phyloP scores from a whole-genome alignment of 2,797 vertebrate genomes.

The Decapterus maruadsi region DNA sequence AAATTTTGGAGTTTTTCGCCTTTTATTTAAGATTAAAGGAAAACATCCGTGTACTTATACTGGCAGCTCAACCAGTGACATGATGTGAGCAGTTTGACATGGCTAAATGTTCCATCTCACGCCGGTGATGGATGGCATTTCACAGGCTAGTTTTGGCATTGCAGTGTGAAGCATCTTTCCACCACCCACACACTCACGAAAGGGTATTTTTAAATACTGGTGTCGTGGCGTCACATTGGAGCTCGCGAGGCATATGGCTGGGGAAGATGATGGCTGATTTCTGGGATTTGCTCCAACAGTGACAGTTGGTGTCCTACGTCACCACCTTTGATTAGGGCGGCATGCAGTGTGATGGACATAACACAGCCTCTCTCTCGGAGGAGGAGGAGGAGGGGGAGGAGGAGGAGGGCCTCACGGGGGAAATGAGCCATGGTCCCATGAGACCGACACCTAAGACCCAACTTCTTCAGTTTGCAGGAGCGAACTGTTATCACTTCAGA shows the following conservation, averaged over 20 bases:
- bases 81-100: slow-evolving; percentile 46
- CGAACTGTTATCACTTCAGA: slow-evolving; percentile 38
- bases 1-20: not conserved
- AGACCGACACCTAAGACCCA: slow-evolving; percentile 28
- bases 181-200: slow-evolving; percentile 59
- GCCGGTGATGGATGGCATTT: slow-evolving; percentile 48
- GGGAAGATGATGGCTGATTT: slow-evolving; percentile 73
- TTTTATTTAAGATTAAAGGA: not conserved
- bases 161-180: slow-evolving; percentile 36
- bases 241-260: slow-evolving; percentile 72
- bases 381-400: slow-evolving; percentile 2
- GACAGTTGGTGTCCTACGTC: slow-evolving; percentile 84
- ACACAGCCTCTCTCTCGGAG: slow-evolving; percentile 19
- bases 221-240: slow-evolving; percentile 64
- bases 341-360: slow-evolving; percentile 60
- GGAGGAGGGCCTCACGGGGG: slow-evolving; percentile 32
- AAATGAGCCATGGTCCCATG: slow-evolving; percentile 51
- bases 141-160: slow-evolving; percentile 53
- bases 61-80: slow-evolving; percentile 45
- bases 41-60: slow-evolving; percentile 20
- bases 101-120: slow-evolving; percentile 26
- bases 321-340: slow-evolving; percentile 77
- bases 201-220: slow-evolving; percentile 73
- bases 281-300: slow-evolving; percentile 82
- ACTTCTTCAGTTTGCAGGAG: slow-evolving; percentile 26